Percentiles rank a stretch among this genome's conserved stretches.
Conservation (phyloP, 2,113 vertebrate genomes). For the Heterotis niloticus region DNA sequence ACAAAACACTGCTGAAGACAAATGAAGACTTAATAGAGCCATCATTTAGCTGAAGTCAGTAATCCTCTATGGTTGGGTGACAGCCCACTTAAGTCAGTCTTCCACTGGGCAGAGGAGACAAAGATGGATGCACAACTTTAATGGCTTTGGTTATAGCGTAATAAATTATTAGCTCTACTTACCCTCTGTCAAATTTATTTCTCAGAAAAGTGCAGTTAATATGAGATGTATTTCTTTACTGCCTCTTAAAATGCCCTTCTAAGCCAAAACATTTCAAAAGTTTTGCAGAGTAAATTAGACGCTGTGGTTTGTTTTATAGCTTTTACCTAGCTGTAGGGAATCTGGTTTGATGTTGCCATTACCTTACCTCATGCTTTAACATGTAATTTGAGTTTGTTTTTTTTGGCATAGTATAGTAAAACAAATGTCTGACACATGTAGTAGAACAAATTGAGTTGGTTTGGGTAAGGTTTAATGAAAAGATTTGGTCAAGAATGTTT, state of each 20-base stretch:
- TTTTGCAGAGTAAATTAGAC: no score
- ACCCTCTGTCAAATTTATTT: not conserved
- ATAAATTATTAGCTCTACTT: not conserved
- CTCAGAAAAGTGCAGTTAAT: not conserved
- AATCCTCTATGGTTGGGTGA: not conserved
- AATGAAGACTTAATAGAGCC: conserved; percentile 22
- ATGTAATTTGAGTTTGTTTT: no score
- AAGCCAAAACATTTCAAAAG: no score
- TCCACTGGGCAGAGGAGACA: not conserved
- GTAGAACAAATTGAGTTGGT: no score
- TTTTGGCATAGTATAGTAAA: no score
- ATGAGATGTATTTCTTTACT: not conserved
- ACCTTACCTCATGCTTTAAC: no score
- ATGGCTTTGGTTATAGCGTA: not conserved
- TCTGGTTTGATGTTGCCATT: no score
- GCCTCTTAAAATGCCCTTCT: not conserved
- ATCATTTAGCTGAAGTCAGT: not conserved
- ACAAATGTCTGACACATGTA: no score
- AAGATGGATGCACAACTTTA: not conserved
- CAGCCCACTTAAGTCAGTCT: not conserved
- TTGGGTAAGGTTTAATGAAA: no score
- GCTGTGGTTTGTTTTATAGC: no score
- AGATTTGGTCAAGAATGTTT: no score
- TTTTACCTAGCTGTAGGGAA: no score
- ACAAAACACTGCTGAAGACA: not conserved